These are phyloP conservation scores for Nycticryphes semicollaris DNA, from an alignment of 2,113 vertebrate species.

Conservation along the genomic window DNA sequence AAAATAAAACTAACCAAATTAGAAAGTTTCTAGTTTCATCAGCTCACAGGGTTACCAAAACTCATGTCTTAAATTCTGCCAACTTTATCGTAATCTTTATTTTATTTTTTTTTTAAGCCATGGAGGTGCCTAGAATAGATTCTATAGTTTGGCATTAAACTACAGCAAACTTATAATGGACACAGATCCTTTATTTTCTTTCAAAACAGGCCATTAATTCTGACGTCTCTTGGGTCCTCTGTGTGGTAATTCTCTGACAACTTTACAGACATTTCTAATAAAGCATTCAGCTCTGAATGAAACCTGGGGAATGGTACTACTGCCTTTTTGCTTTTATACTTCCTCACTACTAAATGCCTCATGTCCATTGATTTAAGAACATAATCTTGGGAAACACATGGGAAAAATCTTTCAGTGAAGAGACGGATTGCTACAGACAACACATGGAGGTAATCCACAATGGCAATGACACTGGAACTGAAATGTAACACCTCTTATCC, in stretches of 20 bases:
- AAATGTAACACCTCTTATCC: not conserved
- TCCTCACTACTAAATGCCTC: not conserved
- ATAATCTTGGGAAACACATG: not conserved
- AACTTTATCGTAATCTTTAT: not conserved
- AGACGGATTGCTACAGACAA: not conserved
- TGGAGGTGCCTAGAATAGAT: not conserved
- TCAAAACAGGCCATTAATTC: slow-evolving; percentile 26
- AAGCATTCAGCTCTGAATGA: slow-evolving; percentile 7
- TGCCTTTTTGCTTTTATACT: not conserved
- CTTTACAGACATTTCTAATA: slow-evolving; percentile 23
- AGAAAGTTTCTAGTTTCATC: not conserved
- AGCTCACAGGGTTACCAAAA: not conserved
- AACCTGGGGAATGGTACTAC: not conserved
- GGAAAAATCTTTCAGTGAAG: not conserved
- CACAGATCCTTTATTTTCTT: not conserved
- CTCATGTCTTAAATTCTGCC: not conserved
- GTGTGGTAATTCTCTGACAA: not conserved
- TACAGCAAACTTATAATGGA: not conserved
- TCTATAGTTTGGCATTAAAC: not conserved
- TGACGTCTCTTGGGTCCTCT: not conserved
- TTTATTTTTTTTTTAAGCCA: not conserved
- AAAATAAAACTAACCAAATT: not conserved
- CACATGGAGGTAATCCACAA: not conserved
- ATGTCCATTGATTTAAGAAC: not conserved
- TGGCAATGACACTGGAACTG: not conserved